phyloP scores from a whole-genome alignment of 2,797 vertebrate genomes.

The Rousettus madagascariensis region DNA sequence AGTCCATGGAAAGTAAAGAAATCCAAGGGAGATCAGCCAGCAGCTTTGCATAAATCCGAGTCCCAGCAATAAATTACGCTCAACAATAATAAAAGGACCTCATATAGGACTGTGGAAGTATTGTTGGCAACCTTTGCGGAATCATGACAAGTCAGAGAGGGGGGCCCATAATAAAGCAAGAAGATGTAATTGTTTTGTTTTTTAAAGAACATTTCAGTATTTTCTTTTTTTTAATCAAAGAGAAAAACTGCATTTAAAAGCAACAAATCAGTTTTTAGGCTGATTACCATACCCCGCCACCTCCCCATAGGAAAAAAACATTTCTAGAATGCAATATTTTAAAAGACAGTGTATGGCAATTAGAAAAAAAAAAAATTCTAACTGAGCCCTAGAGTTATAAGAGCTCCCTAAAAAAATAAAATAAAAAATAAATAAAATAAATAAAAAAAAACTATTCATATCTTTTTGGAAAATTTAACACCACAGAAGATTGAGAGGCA shows the following conservation, averaged over 20 bases:
- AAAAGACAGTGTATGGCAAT: not conserved
- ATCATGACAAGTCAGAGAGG: not conserved
- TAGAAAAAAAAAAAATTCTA: not conserved
- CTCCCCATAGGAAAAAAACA: not conserved
- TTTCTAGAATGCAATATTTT: not conserved
- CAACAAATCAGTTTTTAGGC: not conserved
- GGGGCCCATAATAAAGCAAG: not conserved
- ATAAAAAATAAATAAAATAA: not conserved
- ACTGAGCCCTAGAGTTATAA: not conserved
- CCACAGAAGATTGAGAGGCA: not conserved
- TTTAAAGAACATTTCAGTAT: not conserved
- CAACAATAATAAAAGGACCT: not conserved
- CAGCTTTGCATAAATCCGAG: slow-evolving; percentile 12
- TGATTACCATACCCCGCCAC: not conserved
- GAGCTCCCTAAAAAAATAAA: not conserved
- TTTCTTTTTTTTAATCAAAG: not conserved
- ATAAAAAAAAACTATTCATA: no score
- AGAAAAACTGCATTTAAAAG: slow-evolving; percentile 36
- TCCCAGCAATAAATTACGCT: not conserved
- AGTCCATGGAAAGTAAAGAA: not conserved
- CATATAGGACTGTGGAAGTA: not conserved
- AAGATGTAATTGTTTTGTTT: not conserved
- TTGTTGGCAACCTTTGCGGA: not conserved
- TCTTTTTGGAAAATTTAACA: not conserved
- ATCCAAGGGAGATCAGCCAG: slow-evolving; percentile 30